A percentile compares a stretch with the other conserved stretches of the same genome.
Conservation (phyloP, 2,113 vertebrate species). For the Psammodynastes pulverulentus region DNA sequence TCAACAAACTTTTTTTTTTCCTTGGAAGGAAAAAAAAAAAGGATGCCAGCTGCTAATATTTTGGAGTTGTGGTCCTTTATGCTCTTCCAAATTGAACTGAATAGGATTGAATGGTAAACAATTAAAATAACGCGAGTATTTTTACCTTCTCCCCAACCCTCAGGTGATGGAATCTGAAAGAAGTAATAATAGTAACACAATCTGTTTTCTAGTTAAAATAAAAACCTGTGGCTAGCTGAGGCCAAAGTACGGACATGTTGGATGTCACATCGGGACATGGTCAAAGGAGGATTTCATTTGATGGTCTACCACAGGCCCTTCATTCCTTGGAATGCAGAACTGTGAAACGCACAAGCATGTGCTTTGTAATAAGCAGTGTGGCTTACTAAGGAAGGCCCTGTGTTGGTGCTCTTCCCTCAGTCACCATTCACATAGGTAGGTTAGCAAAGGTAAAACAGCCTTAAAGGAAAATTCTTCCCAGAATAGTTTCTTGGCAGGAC, state of each 20-base stretch:
- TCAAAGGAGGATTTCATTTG: background rate
- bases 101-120: background rate
- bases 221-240: background rate
- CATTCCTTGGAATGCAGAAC: background rate
- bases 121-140: background rate
- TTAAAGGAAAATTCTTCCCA: conserved; percentile 1
- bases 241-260: background rate
- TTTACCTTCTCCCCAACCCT: background rate
- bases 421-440: background rate
- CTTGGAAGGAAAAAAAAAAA: background rate
- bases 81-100: background rate
- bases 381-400: background rate
- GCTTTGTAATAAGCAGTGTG: background rate
- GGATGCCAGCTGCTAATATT: background rate
- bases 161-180: background rate
- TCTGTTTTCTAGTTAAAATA: background rate
- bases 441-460: conserved; percentile 14
- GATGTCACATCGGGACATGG: background rate
- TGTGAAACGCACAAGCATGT: background rate
- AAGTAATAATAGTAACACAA: background rate
- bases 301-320: background rate
- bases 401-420: background rate
- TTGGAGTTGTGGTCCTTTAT: background rate
- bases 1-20: background rate
- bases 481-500: background rate